These are phyloP conservation scores for Leucoraja erinaceus DNA, from an alignment of 2,113 vertebrate species.

Conservation along the genomic window DNA sequence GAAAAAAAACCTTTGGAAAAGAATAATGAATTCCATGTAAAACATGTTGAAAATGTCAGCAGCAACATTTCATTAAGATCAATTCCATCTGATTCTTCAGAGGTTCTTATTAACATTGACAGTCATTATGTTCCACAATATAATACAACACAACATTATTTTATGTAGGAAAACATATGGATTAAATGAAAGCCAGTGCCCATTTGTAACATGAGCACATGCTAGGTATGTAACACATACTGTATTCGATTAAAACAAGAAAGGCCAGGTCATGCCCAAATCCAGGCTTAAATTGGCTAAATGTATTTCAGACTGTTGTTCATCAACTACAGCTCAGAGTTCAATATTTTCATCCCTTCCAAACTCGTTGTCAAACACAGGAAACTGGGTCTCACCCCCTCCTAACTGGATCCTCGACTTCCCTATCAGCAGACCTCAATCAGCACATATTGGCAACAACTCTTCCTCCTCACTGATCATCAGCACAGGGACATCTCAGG, in stretches of 20 bases:
- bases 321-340: too few relatives aligned
- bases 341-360: too few relatives aligned
- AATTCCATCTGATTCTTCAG: not conserved
- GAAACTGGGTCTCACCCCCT: too few relatives aligned
- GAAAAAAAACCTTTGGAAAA: not conserved
- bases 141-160: not conserved
- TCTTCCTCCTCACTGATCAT: too few relatives aligned
- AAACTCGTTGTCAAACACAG: too few relatives aligned
- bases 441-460: too few relatives aligned
- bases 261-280: not conserved
- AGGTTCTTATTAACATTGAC: constrained; percentile 30
- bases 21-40: not conserved
- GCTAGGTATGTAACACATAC: not conserved
- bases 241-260: not conserved
- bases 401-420: too few relatives aligned
- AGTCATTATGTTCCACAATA: not conserved
- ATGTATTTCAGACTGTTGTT: too few relatives aligned
- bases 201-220: constrained; percentile 4
- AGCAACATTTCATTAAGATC: constrained; percentile 19
- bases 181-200: constrained; percentile 28
- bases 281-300: not conserved
- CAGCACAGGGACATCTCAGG: too few relatives aligned
- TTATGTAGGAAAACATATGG: constrained; percentile 13
- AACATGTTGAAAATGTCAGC: constrained; percentile 19
- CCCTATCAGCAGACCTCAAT: too few relatives aligned